Evolutionary conservation across 2,888 invertebrate genomes (phyloP).

Genomic region (Hydraecia micacea): DNA sequence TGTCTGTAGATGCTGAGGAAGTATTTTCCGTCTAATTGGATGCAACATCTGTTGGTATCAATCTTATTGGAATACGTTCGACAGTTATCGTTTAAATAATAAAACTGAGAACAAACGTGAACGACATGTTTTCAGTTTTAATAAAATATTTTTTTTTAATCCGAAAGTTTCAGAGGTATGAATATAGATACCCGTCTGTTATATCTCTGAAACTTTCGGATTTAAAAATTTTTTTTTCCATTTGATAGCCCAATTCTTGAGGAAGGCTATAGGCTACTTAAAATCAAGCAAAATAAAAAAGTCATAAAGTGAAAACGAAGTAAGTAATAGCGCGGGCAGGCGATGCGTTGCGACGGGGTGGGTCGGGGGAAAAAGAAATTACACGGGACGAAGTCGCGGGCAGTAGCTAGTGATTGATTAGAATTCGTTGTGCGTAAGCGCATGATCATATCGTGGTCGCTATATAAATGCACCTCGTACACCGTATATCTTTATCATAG

Average conservation of each 20-base stretch:
- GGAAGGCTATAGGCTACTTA: too few relatives aligned
- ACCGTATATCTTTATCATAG: too few relatives aligned
- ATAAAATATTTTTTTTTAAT: too few relatives aligned
- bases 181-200: too few relatives aligned
- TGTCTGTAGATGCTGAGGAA: not conserved
- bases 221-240: not conserved
- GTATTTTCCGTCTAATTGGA: slow-evolving; percentile 21
- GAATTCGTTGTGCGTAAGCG: not conserved
- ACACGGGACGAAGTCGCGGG: too few relatives aligned
- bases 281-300: too few relatives aligned
- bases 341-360: not conserved
- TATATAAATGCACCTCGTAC: not conserved
- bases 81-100: not conserved
- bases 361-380: not conserved
- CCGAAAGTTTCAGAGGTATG: too few relatives aligned
- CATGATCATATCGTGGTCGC: not conserved
- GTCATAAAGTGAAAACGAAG: not conserved
- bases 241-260: not conserved
- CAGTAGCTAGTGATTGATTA: too few relatives aligned
- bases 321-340: not conserved
- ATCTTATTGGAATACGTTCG: not conserved
- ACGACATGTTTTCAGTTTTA: too few relatives aligned
- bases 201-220: too few relatives aligned
- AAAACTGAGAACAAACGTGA: not conserved
- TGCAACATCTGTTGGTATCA: not conserved